phyloP scores from a whole-genome alignment of 64 coral and sea anemone genomes.

The Acropora yongei region DNA sequence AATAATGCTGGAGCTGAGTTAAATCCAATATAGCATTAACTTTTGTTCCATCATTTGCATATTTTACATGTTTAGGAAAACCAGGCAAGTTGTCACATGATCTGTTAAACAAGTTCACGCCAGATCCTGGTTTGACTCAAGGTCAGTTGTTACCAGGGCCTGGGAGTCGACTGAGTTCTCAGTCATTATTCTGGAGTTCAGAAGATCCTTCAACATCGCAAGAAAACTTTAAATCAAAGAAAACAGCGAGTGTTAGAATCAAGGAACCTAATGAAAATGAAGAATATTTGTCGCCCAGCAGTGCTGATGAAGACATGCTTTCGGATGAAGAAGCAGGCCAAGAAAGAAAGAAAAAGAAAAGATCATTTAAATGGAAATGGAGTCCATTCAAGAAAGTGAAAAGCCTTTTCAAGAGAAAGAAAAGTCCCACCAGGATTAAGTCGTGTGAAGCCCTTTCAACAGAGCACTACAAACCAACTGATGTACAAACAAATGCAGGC shows the following conservation, averaged over 20 bases:
- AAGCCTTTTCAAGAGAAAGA: slow-evolving; percentile 63
- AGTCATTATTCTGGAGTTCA: slow-evolving; percentile 46
- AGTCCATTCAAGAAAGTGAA: slow-evolving; percentile 59
- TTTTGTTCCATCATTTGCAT: not conserved
- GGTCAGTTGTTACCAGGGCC: not conserved
- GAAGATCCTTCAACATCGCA: slow-evolving; percentile 47
- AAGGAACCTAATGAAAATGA: slow-evolving; percentile 2
- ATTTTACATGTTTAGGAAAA: slow-evolving; percentile 32
- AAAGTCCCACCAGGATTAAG: slow-evolving; percentile 55
- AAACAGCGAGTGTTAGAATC: slow-evolving; percentile 22
- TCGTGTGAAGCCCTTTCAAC: slow-evolving; percentile 66
- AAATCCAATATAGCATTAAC: not conserved
- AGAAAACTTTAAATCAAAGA: slow-evolving; percentile 35
- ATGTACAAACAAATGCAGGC: not conserved
- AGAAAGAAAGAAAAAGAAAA: slow-evolving; percentile 53
- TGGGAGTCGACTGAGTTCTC: not conserved
- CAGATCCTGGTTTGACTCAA: slow-evolving; percentile 12
- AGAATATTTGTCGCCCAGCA: slow-evolving; percentile 32
- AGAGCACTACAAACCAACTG: slow-evolving; percentile 28
- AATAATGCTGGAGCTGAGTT: not conserved
- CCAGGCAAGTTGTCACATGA: slow-evolving; percentile 61
- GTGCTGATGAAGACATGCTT: slow-evolving; percentile 40
- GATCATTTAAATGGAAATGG: slow-evolving; percentile 66
- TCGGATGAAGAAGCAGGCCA: slow-evolving; percentile 28
- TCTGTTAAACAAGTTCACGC: slow-evolving; percentile 47